Conservation (phyloP, 23 tunicate genomes). For the Trididemnum nubilum region DNA sequence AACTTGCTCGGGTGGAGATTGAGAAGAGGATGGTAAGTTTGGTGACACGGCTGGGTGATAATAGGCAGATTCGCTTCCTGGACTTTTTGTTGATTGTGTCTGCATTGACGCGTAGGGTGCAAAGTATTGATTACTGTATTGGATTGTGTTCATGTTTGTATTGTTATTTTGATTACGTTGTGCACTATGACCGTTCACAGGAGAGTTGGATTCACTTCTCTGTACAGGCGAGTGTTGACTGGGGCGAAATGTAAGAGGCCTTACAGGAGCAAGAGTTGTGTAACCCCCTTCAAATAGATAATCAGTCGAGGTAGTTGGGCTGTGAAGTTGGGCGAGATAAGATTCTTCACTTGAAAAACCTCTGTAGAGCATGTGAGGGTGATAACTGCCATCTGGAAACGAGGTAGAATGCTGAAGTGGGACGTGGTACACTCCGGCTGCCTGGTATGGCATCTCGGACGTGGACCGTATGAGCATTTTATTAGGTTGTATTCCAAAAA, state of each 20-base stretch:
- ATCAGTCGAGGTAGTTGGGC: constrained; percentile 46
- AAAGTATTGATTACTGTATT: constrained; percentile 27
- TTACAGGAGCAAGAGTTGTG: constrained; percentile 76
- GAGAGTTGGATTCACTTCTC: constrained; percentile 33
- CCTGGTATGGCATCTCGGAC: constrained; percentile 73
- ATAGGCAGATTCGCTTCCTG: constrained; percentile 37
- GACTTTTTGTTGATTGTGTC: constrained; percentile 29
- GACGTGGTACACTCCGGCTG: constrained; percentile 58
- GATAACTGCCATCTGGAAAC: constrained; percentile 70
- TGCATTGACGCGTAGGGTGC: background rate
- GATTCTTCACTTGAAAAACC: constrained; percentile 50
- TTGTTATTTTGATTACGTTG: constrained; percentile 94
- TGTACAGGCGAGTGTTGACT: constrained; percentile 24
- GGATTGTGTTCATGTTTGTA: constrained; percentile 3
- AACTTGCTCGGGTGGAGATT: background rate
- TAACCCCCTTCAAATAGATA: constrained; percentile 83
- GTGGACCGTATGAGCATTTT: constrained; percentile 77
- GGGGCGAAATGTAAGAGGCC: constrained; percentile 47
- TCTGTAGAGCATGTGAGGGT: constrained; percentile 52
- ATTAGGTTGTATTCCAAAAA: constrained; percentile 73
- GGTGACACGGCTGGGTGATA: constrained; percentile 58
- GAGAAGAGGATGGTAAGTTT: constrained; percentile 34
- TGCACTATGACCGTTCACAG: constrained; percentile 63
- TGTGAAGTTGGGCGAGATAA: constrained; percentile 66
- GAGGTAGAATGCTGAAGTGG: constrained; percentile 73